Percentiles rank a stretch among this genome's conserved stretches.
These are phyloP conservation scores for Agriotes lineatus DNA, from an alignment of 2,888 invertebrate species.

Conservation along the genomic window DNA sequence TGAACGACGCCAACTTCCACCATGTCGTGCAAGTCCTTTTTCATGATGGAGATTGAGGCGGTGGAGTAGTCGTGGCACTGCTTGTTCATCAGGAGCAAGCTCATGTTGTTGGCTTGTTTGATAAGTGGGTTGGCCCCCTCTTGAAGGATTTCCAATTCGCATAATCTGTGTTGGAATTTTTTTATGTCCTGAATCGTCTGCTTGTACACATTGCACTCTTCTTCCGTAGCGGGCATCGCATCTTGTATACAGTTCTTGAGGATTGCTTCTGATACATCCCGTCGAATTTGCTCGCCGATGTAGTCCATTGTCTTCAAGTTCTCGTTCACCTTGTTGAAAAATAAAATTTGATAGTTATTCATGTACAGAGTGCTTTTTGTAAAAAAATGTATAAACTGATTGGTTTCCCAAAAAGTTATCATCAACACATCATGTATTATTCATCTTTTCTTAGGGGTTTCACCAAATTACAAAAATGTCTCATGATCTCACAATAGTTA, in stretches of 20 bases:
- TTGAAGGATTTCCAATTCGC: slow-evolving; percentile 72
- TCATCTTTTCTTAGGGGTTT: no score
- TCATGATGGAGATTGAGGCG: slow-evolving; percentile 79
- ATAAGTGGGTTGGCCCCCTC: slow-evolving; percentile 71
- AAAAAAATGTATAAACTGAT: no score
- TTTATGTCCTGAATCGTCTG: slow-evolving; percentile 74
- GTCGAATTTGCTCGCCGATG: slow-evolving; percentile 70
- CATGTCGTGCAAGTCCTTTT: slow-evolving; percentile 83
- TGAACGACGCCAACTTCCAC: slow-evolving; percentile 68
- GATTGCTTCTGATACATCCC: slow-evolving; percentile 74
- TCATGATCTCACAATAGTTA: no score
- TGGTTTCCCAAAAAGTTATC: no score
- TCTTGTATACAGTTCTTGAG: slow-evolving; percentile 80
- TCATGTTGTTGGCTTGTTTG: slow-evolving; percentile 80
- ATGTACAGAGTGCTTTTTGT: no score
- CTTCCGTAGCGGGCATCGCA: slow-evolving; percentile 82
- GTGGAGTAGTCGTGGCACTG: slow-evolving; percentile 79
- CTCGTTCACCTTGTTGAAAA: no score
- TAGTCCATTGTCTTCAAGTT: slow-evolving; percentile 68
- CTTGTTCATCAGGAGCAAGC: slow-evolving; percentile 81
- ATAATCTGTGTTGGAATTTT: slow-evolving; percentile 75
- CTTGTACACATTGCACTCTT: slow-evolving; percentile 72
- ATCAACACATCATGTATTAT: no score
- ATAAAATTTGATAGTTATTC: no score
- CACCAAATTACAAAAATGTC: no score